Base-by-base conservation (phyloP, 2,113 vertebrate species). In the Gallinago undulata region DNA sequence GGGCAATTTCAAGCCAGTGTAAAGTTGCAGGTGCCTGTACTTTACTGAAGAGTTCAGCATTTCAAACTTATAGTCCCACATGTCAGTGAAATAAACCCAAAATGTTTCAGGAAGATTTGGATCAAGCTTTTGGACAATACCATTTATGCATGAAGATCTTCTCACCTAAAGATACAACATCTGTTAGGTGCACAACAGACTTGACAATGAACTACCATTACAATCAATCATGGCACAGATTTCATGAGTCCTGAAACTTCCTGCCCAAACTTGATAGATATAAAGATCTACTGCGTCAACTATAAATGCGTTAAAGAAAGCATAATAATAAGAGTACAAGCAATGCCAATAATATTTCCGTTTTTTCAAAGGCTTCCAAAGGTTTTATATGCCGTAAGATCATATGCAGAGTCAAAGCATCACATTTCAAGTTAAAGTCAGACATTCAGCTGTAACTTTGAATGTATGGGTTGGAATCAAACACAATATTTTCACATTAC, bases 401-500 rank as follows among this genome's bases (percentile, higher is more conserved):
- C 78, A 56, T 51, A 77, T 11, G 41, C 75, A 90, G 84, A 87
- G 82, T 70, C 47, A 41, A 85, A 56, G 96, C 90, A 96, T 94
- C 55, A 0, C 59, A 48, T 93, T 92, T 96, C 94, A 95, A 87
- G 86, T 91, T 69, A 7, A 92, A 92, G 62, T 89, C 89, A 96
- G 80, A 81, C 74, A 57, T 91, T 94, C 89, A 94, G 69, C 80
- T 94, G 48, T 92, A 92, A 93, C 90, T 92, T 75, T 87, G 89
- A 84, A 89, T 77, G 88, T 76, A 92, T 62, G 45, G 87, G 66
- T 62, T 93, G 87, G 95, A 96, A 87, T 94, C 84, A 94, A 94
- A 94, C 59, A 62, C 89, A 96, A 69, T 96, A 96, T 96, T 96
- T 96, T 96, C 92, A 95, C 41, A 28, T 94, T 94, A 85, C 81